Conservation (phyloP, 2,113 vertebrate genomes). For the Poecile atricapillus region DNA sequence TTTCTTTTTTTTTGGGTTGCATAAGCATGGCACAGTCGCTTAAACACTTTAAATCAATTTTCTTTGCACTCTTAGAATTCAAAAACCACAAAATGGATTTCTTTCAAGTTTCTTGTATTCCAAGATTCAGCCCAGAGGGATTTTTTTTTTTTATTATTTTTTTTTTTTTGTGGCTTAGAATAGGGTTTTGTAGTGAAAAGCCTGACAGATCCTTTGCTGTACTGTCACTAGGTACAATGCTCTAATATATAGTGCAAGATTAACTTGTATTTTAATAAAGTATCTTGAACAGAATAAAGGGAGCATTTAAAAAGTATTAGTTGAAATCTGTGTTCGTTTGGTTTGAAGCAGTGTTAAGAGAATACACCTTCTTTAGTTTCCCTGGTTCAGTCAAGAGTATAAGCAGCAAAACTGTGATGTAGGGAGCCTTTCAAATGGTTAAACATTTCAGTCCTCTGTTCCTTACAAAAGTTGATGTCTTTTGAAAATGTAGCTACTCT, state of each 20-base stretch:
- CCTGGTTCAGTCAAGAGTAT: neutral
- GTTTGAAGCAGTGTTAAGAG: neutral
- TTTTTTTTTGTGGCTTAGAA: neutral
- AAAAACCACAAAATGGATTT: constrained; percentile 57
- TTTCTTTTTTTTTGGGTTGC: constrained; percentile 15
- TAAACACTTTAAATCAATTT: constrained; percentile 51
- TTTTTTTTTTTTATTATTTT: neutral
- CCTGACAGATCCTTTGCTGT: constrained; percentile 46
- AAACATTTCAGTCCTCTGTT: neutral
- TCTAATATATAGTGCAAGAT: constrained; percentile 9
- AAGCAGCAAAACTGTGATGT: neutral
- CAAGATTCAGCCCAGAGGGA: constrained; percentile 21
- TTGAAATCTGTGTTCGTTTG: constrained; percentile 5
- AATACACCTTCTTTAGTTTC: neutral
- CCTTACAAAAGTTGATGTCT: neutral
- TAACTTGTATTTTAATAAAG: constrained; percentile 36
- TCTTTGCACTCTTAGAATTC: constrained; percentile 44
- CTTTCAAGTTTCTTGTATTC: constrained; percentile 53
- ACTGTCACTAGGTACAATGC: constrained; percentile 1
- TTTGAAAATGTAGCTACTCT: neutral
- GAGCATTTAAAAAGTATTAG: constrained; percentile 8
- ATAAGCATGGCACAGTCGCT: neutral
- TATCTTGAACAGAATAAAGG: constrained; percentile 8
- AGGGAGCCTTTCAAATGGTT: neutral
- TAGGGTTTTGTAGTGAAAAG: constrained; percentile 48